Evolutionary conservation across 2,797 vertebrate species (phyloP).

Genomic region (Hozukius guyotensis): DNA sequence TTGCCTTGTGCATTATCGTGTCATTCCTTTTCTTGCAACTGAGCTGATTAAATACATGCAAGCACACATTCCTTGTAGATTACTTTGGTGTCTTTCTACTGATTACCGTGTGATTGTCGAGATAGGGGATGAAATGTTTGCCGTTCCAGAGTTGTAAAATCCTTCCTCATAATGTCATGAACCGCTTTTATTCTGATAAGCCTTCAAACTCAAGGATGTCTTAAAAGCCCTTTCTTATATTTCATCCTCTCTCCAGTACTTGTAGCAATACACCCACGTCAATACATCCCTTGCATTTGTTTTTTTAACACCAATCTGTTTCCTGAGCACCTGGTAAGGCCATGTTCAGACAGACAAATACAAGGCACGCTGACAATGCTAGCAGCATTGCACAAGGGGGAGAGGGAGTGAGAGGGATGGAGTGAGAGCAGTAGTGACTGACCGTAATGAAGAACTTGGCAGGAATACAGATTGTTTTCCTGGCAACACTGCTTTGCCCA

Average conservation of each 20-base stretch:
- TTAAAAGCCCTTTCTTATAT: not conserved
- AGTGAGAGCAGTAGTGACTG: not conserved
- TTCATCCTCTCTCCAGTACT: not conserved
- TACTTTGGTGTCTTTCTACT: not conserved
- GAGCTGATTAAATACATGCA: too few species aligned
- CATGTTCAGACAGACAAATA: not conserved
- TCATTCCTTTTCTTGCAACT: too few species aligned
- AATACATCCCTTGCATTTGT: not conserved
- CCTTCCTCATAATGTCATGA: not conserved
- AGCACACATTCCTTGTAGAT: too few species aligned
- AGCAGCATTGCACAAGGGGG: not conserved
- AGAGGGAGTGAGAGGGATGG: not conserved
- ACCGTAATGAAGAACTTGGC: not conserved
- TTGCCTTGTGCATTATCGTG: too few species aligned
- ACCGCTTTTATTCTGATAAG: not conserved
- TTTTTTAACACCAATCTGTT: not conserved
- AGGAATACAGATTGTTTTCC: not conserved
- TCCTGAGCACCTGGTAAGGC: not conserved
- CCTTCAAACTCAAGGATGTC: not conserved
- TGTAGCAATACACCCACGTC: not conserved
- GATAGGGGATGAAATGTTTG: too few species aligned
- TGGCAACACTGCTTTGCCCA: not conserved
- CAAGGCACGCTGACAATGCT: not conserved
- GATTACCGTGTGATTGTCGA: not conserved
- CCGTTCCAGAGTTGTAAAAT: too few species aligned